Evolutionary conservation across 1,140 invertebrate genomes (phyloP).

Genomic region (Sarcophaga bullata): DNA sequence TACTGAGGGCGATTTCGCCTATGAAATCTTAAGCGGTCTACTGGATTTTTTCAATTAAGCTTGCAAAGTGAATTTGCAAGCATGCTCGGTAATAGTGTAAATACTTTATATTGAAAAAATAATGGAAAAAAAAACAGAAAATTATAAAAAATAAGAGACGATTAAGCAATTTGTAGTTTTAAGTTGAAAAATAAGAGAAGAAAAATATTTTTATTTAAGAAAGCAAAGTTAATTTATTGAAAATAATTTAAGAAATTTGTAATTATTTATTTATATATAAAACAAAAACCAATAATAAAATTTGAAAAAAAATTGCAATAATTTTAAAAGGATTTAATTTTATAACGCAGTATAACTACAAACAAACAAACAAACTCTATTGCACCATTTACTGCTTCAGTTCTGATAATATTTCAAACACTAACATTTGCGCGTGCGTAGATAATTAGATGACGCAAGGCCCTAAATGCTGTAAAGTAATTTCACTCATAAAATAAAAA

Average conservation of each 20-base stretch:
- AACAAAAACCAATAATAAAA: background rate
- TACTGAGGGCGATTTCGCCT: conserved; percentile 56
- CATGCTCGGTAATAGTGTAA: conserved; percentile 63
- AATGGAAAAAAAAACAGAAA: too few relatives aligned
- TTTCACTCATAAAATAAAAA: too few relatives aligned
- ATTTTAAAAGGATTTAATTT: too few relatives aligned
- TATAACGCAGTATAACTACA: too few relatives aligned
- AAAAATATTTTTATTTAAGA: conserved; percentile 24
- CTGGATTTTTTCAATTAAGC: conserved; percentile 64
- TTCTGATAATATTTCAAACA: too few relatives aligned
- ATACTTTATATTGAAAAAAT: conserved; percentile 54
- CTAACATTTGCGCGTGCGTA: too few relatives aligned
- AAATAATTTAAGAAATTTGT: conserved; percentile 29
- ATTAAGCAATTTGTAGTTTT: conserved; percentile 23
- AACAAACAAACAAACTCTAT: too few relatives aligned
- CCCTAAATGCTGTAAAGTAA: too few relatives aligned
- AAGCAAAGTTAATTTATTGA: conserved; percentile 34
- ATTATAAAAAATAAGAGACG: background rate
- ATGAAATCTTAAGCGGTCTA: conserved; percentile 60
- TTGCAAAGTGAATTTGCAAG: conserved; percentile 58
- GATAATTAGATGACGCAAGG: too few relatives aligned
- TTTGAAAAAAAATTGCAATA: background rate
- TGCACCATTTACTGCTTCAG: too few relatives aligned
- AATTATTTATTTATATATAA: conserved; percentile 37
- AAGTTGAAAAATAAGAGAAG: conserved; percentile 28